Conservation (phyloP, 2,797 vertebrate genomes). For the Gymnoscopelus microlampas region DNA sequence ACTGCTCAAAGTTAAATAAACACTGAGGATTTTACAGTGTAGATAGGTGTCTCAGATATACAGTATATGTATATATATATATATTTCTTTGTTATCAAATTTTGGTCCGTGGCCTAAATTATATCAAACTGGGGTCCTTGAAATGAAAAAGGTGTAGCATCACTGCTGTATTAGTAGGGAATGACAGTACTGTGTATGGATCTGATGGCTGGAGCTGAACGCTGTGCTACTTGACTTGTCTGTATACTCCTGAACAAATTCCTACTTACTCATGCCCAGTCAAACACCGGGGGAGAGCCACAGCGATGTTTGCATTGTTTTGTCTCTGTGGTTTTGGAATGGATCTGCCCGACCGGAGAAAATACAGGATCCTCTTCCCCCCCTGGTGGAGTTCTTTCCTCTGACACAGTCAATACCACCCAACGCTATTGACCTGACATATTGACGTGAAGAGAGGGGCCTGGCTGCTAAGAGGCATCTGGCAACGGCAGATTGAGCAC, state of each 20-base stretch:
- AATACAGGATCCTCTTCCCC: slow-evolving; percentile 31
- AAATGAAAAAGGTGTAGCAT: no score
- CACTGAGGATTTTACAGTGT: no score
- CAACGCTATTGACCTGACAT: slow-evolving; percentile 76
- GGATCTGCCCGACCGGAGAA: slow-evolving; percentile 43
- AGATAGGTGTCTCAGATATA: no score
- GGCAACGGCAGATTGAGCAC: slow-evolving; percentile 56
- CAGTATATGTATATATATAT: no score
- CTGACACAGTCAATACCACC: slow-evolving; percentile 74
- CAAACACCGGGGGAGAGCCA: not conserved
- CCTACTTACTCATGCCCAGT: slow-evolving; percentile 5
- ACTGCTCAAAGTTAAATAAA: no score
- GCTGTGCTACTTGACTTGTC: slow-evolving; percentile 28
- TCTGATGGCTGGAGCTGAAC: slow-evolving; percentile 4
- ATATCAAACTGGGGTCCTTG: no score
- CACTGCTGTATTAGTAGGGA: no score
- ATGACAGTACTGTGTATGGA: slow-evolving; percentile 14
- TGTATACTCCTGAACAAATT: slow-evolving; percentile 21
- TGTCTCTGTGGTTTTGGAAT: slow-evolving; percentile 31
- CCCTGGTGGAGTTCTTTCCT: slow-evolving; percentile 64
- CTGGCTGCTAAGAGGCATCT: slow-evolving; percentile 68
- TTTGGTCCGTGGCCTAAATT: no score
- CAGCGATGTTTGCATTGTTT: slow-evolving; percentile 11
- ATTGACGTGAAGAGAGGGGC: slow-evolving; percentile 64
- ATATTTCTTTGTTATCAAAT: no score